Evolutionary conservation across 2,888 invertebrate genomes (phyloP).

Genomic region (Latrodectus elegans): DNA sequence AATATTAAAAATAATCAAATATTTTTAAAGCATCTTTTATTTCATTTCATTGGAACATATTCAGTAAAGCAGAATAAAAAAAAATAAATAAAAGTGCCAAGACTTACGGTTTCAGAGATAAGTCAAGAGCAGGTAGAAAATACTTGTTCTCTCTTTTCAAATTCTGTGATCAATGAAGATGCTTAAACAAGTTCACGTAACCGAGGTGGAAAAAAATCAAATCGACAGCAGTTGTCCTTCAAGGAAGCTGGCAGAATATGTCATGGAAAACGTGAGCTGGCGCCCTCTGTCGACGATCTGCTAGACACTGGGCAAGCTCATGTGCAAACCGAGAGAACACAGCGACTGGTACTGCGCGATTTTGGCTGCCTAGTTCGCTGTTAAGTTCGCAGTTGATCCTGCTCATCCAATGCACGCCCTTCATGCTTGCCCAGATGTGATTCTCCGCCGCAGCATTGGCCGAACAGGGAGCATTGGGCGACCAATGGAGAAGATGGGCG

Average conservation of each 20-base stretch:
- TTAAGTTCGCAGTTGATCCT: conserved; percentile 57
- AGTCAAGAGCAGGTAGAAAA: not conserved
- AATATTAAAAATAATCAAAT: too few relatives aligned
- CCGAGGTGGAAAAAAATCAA: not conserved
- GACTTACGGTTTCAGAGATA: not conserved
- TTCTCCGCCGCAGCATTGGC: conserved; percentile 54
- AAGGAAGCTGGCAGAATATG: conserved; percentile 16
- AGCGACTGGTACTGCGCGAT: conserved; percentile 55
- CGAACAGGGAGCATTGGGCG: conserved; percentile 16
- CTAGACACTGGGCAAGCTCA: conserved; percentile 35
- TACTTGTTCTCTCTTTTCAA: not conserved
- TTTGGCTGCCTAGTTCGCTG: conserved; percentile 51
- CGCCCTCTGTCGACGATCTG: conserved; percentile 58
- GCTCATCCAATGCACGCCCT: conserved; percentile 67
- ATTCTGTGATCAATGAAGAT: not conserved
- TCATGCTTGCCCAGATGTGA: conserved; percentile 60
- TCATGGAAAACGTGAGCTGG: conserved; percentile 24
- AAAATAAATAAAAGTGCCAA: not conserved
- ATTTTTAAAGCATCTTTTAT: too few relatives aligned
- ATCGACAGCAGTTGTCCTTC: conserved; percentile 23
- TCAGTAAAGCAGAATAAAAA: not conserved
- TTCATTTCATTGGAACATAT: too few relatives aligned
- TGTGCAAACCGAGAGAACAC: conserved; percentile 60
- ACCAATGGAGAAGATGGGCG: conserved; percentile 51
- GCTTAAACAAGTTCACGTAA: not conserved